A percentile compares a stretch with the other conserved stretches of the same genome.
Conservation (phyloP, 92 coral and sea anemone genomes). For the Scolanthus callimorphus region DNA sequence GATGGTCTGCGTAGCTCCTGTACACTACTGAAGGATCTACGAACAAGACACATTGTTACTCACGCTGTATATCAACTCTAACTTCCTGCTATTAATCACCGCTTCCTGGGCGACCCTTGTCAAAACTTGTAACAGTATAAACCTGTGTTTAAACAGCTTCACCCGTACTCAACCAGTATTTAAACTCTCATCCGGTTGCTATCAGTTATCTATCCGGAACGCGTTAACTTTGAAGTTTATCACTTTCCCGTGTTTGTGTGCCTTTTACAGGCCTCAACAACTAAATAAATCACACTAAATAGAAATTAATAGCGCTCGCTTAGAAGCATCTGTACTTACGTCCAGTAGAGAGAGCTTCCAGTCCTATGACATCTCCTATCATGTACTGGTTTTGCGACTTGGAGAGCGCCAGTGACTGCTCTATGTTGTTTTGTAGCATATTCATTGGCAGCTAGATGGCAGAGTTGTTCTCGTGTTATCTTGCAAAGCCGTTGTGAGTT, state of each 20-base stretch:
- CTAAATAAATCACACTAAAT: too few relatives aligned
- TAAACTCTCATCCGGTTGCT: too few relatives aligned
- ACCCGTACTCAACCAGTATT: too few relatives aligned
- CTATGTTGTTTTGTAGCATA: conserved; percentile 40
- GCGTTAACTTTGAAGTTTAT: too few relatives aligned
- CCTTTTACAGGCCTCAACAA: too few relatives aligned
- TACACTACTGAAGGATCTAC: conserved; percentile 83
- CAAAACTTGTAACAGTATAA: background rate
- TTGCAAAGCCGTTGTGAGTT: conserved; percentile 3
- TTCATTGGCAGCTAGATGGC: conserved; percentile 11
- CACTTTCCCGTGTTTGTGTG: too few relatives aligned
- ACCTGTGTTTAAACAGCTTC: too few relatives aligned
- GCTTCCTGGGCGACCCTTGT: conserved; percentile 14
- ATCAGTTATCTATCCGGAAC: too few relatives aligned
- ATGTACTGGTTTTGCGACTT: conserved; percentile 85
- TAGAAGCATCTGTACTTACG: conserved; percentile 43
- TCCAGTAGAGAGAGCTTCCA: conserved; percentile 52
- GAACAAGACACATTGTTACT: background rate
- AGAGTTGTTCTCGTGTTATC: conserved; percentile 8
- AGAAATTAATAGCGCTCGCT: too few relatives aligned
- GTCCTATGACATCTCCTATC: conserved; percentile 76
- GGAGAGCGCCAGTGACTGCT: conserved; percentile 62
- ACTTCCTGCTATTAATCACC: too few relatives aligned
- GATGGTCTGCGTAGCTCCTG: conserved; percentile 51
- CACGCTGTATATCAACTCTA: too few relatives aligned